Conservation (phyloP, 2,797 vertebrate species). For the Fratercula arctica region DNA sequence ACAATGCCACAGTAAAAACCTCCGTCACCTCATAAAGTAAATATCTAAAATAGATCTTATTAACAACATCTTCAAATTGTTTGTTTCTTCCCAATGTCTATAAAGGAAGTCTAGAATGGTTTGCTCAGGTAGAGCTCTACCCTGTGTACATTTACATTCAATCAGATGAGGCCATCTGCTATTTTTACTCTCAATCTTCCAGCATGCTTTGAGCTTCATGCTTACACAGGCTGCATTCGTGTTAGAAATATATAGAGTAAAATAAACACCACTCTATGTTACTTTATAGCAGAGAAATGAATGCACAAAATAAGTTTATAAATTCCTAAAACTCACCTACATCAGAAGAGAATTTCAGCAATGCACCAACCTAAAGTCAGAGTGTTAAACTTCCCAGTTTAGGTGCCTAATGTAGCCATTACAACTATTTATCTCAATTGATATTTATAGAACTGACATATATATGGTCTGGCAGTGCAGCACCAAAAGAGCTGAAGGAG, state of each 20-base stretch:
- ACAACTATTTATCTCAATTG: background rate
- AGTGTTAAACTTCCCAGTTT: background rate
- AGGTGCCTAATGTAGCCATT: background rate
- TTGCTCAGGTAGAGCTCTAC: background rate
- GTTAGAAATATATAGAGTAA: background rate
- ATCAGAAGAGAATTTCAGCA: background rate
- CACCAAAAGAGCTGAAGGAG: background rate
- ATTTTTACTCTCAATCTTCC: background rate
- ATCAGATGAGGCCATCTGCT: background rate
- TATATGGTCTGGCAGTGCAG: background rate
- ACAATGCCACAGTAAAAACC: background rate
- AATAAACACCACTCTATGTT: background rate
- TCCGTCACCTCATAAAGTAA: background rate
- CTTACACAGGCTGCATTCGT: background rate
- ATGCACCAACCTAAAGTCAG: background rate
- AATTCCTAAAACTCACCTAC: background rate
- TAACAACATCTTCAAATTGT: background rate
- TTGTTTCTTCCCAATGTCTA: background rate
- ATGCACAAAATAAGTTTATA: background rate
- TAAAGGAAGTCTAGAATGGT: background rate
- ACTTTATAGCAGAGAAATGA: background rate
- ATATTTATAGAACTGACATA: background rate
- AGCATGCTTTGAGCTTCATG: background rate
- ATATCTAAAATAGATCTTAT: background rate
- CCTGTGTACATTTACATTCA: background rate